Base-by-base conservation (phyloP, 2,113 vertebrate genomes). In the Paradoxurus hermaphroditus region DNA sequence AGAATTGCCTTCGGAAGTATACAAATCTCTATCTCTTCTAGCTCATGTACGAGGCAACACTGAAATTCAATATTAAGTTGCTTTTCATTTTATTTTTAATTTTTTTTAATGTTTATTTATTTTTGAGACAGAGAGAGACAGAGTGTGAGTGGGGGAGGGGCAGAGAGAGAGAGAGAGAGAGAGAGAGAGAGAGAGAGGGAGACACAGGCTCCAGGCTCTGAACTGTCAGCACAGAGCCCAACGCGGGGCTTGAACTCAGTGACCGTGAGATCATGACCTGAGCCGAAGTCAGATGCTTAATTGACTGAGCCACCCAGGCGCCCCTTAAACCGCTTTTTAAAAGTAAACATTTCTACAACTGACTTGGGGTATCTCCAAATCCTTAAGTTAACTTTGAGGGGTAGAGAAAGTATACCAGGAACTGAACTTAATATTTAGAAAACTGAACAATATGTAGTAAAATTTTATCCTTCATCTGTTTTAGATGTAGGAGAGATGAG, bases 31-130 rank as follows among this genome's bases (percentile, higher is more conserved):
- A 78, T 62, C 25, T 86, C 49, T 62, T 75, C 56, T 31, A 65
- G 14, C 19, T 56, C 77, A 89, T 36, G 84, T 4, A 68, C 23
- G 72, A 53, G 62, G n/a, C 56, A 86, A 59, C 27, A 68, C 4
- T 79, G 41, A 87, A 83, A 84, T 89, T 68, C 59, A 96, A 51
- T 44, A 86, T 88, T 67, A 88, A 92, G 91, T 41, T 93, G 56
- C 34, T 70, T 87, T 15, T 86, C 16, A 41, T 18, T 53, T 53
- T 53, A 14, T 16, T 53, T 53, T 16, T 53, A 53, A 53, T 4
- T 16, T 51, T 16, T 16, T 16, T 16, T 16, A 53, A 49, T 49
- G 49, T 49, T 49, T 53, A 16, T 53, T 53, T 53, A 53, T 53
- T 53, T 53, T 18, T 53, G 51, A 53, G 51, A 53, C 51, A 53